Percentiles rank a stretch among this genome's conserved stretches.
These are phyloP conservation scores for Gymnocypris eckloni DNA, from an alignment of 2,797 vertebrate genomes.

Conservation along the genomic window DNA sequence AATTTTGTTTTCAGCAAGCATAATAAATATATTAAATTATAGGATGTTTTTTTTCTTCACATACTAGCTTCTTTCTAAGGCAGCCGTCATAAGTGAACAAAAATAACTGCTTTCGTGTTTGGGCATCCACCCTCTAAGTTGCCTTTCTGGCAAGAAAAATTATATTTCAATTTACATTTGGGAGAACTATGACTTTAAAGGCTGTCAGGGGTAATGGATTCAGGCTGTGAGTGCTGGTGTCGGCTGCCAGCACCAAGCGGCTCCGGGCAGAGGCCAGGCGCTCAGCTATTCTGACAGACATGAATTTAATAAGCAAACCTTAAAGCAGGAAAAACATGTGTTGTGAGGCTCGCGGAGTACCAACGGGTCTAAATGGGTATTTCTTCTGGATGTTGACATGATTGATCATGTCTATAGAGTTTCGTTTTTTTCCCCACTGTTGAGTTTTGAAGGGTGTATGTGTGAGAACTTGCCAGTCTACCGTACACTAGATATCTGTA, in stretches of 20 bases:
- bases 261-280: constrained; percentile 49
- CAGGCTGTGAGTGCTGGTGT: constrained; percentile 41
- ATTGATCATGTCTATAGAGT: constrained; percentile 29
- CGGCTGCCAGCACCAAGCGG: constrained; percentile 15
- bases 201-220: constrained; percentile 57
- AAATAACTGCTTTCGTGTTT: constrained; percentile 15
- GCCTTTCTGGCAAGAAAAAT: constrained; percentile 33
- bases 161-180: constrained; percentile 50
- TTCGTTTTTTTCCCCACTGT: constrained; percentile 9
- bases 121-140: constrained; percentile 23
- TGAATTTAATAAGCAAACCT: constrained; percentile 54
- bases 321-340: constrained; percentile 23
- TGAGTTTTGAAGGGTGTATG: neutral
- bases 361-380: constrained; percentile 24
- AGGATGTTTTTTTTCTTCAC: neutral
- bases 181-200: constrained; percentile 45
- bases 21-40: too few species aligned
- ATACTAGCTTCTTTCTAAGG: neutral
- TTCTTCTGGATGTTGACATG: constrained; percentile 37
- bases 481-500: neutral
- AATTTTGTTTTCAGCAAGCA: too few species aligned
- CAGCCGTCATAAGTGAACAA: neutral
- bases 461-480: neutral
- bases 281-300: constrained; percentile 41
- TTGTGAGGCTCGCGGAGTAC: constrained; percentile 11